Percentiles rank a stretch among this genome's conserved stretches.
phyloP scores from a whole-genome alignment of 53 echinoderm and acorn worm species.

The Arbacia lixula region DNA sequence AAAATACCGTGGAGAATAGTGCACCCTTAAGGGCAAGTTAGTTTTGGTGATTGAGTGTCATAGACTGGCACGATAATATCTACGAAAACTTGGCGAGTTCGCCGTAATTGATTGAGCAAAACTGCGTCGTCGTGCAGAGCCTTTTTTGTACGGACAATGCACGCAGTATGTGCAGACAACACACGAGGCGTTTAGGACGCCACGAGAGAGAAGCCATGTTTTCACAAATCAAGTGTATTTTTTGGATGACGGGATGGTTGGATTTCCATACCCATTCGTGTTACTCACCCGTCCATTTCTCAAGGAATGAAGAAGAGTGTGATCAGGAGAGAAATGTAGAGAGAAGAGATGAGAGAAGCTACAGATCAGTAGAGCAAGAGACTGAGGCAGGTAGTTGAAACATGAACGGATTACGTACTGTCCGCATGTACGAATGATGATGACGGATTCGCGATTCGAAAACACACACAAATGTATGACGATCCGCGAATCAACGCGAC shows the following conservation, averaged over 20 bases:
- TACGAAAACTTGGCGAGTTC: too few relatives aligned
- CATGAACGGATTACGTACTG: slow-evolving; percentile 47
- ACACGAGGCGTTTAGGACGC: slow-evolving; percentile 15
- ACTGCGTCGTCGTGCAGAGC: too few relatives aligned
- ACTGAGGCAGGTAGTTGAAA: slow-evolving; percentile 51
- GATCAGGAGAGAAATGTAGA: slow-evolving; percentile 56
- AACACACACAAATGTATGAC: background rate
- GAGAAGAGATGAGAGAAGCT: slow-evolving; percentile 50
- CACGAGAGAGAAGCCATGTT: slow-evolving; percentile 4
- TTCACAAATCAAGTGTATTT: background rate
- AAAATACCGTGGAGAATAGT: too few relatives aligned
- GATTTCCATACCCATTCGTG: background rate
- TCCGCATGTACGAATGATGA: background rate
- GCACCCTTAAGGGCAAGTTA: too few relatives aligned
- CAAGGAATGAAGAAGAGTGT: slow-evolving; percentile 53
- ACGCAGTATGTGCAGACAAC: too few relatives aligned
- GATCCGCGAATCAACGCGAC: too few relatives aligned
- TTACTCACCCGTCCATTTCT: slow-evolving; percentile 57
- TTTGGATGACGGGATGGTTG: slow-evolving; percentile 19
- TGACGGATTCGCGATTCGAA: slow-evolving; percentile 5
- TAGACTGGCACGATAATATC: too few relatives aligned
- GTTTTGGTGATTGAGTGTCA: too few relatives aligned
- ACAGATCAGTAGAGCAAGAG: slow-evolving; percentile 53
- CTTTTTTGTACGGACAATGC: too few relatives aligned
- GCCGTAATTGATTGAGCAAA: too few relatives aligned